Evolutionary conservation across 2,797 vertebrate genomes (phyloP), one percentile per base, ranked within the genome.

Genomic region (Rhinophrynus dorsalis): DNA sequence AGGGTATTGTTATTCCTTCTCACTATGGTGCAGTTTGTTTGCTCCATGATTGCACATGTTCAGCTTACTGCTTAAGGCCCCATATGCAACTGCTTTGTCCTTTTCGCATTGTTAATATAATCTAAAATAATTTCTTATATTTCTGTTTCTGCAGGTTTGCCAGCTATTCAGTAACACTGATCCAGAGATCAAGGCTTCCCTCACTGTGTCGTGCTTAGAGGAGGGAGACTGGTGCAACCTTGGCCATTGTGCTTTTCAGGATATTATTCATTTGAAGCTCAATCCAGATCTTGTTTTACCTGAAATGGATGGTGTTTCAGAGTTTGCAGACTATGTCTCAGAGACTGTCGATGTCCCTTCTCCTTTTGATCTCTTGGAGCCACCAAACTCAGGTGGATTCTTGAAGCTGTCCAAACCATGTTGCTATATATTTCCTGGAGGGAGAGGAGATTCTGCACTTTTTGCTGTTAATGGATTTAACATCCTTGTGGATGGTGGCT

Each of bases 381-480:
- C 97, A 2, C 97, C 97, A 2, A 97, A 93, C 20, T 99, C 97
- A 1, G 97, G 97, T 66, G 97, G 97, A n/a, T 99, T 99, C 74
- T 85, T 99, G 72, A 99, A 99, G 78, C 89, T 99, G 73, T 99
- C 97, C 70, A 98, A 98, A 72, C 96, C 97, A 62, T 99, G 97
- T 85, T 99, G 97, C 84, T 99, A 99, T 80, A 97, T 99, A 76
- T 99, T 99, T 76, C 97, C 97, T 0, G 97, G 97, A 24, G 96
- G 96, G 65, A 90, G 97, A 17, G 97, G 97, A 3, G 97, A 99
- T 82, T 99, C 97, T 0, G 97, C 97, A 35, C 90, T 99, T 66
- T 99, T 99, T 58, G 97, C 97, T 3, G 94, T 99, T 55, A 99
- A 98, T 6, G 97, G 97, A 26, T 99, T 99, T 85, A 99, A 98